Conservation (phyloP, 2,888 invertebrate species). For the Ecdyonurus torrentis region DNA sequence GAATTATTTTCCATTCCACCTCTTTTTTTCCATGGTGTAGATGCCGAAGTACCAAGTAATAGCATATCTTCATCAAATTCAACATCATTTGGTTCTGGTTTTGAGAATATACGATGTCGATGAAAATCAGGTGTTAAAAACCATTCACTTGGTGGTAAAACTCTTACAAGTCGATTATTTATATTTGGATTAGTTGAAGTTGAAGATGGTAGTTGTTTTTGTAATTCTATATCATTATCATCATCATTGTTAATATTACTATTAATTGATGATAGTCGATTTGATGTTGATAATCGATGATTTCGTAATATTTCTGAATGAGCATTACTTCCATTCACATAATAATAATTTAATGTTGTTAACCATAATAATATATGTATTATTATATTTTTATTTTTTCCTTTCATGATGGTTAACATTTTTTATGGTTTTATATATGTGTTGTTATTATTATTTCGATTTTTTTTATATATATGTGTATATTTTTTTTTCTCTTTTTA, state of each 20-base stretch:
- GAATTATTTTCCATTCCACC: too few species aligned
- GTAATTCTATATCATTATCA: neutral
- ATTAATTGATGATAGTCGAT: neutral
- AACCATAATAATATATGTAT: neutral
- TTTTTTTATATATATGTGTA: neutral
- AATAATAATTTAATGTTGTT: neutral
- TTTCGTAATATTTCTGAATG: neutral
- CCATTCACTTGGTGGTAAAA: neutral
- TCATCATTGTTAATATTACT: neutral
- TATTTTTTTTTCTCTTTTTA: neutral
- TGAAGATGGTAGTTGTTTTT: neutral
- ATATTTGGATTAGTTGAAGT: neutral
- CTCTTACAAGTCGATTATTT: neutral
- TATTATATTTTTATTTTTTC: neutral
- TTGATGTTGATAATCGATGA: neutral
- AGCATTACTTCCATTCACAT: neutral
- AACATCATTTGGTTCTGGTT: neutral
- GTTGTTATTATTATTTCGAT: neutral
- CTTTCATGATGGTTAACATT: neutral
- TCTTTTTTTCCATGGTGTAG: neutral
- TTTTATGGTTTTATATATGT: neutral
- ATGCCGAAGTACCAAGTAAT: neutral
- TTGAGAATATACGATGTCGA: neutral
- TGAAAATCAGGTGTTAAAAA: neutral
- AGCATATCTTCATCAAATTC: neutral